phyloP scores from a whole-genome alignment of 37 sponge, comb jelly and placozoan species.

The Cliona cf. orientalis region DNA sequence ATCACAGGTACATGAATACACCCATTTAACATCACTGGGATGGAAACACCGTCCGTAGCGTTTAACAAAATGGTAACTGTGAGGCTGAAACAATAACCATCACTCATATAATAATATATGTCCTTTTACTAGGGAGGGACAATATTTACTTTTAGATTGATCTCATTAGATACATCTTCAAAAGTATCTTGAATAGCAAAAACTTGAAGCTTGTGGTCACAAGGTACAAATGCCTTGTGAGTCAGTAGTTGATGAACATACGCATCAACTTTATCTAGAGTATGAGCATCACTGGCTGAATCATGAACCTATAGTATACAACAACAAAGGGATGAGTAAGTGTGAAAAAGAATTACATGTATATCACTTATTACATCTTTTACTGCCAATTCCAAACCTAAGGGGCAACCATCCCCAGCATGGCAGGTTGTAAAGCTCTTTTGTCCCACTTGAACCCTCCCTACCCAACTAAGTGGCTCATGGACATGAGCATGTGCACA shows the following conservation, averaged over 20 bases:
- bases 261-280: no score
- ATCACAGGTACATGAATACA: neutral
- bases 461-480: no score
- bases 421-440: no score
- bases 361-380: no score
- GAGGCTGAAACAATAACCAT: neutral
- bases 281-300: no score
- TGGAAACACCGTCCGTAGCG: neutral
- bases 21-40: neutral
- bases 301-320: no score
- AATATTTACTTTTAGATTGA: constrained; percentile 1
- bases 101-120: neutral
- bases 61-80: neutral
- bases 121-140: neutral
- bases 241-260: neutral
- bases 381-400: no score
- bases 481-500: no score
- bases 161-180: neutral
- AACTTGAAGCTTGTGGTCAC: neutral
- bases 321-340: no score
- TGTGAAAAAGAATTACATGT: no score
- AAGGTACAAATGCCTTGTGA: neutral
- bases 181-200: constrained; percentile 2
- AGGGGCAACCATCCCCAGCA: no score
- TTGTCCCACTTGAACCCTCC: no score